Conservation (phyloP, 2,113 vertebrate genomes). For the Prolemur simus region DNA sequence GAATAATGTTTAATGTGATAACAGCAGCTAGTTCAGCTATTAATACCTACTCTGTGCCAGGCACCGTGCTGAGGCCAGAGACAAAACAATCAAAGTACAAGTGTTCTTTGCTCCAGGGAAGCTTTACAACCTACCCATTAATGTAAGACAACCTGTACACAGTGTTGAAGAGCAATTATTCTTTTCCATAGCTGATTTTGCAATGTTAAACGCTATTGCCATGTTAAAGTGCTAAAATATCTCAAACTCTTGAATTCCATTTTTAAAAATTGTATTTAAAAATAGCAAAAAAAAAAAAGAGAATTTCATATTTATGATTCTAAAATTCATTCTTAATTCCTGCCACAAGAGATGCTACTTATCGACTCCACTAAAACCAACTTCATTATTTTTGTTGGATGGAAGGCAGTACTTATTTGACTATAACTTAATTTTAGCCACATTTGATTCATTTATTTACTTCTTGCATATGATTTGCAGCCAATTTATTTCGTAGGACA, state of each 20-base stretch:
- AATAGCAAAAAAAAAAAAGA: not conserved
- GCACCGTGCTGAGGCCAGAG: not conserved
- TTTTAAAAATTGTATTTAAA: not conserved
- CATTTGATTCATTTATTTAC: constrained; percentile 20
- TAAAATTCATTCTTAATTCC: constrained; percentile 13
- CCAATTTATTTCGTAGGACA: not conserved
- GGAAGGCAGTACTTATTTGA: not conserved
- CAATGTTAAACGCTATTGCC: not conserved
- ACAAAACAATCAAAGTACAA: not conserved
- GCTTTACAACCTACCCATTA: not conserved
- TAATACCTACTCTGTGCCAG: not conserved
- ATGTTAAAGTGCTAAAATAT: not conserved
- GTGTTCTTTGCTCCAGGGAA: not conserved
- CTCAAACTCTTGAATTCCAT: not conserved
- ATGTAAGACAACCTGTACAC: not conserved
- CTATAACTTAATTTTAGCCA: constrained; percentile 2
- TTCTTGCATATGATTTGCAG: not conserved
- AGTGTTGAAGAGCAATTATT: not conserved
- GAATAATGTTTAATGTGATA: not conserved
- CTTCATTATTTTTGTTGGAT: not conserved
- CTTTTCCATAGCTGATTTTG: not conserved
- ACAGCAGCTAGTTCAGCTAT: not conserved
- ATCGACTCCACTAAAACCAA: not conserved
- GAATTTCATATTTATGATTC: not conserved
- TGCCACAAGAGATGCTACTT: not conserved